Percentiles rank a stretch among this genome's conserved stretches.
Evolutionary conservation across 1,140 invertebrate genomes (phyloP).

Genomic region (Formica selysi): DNA sequence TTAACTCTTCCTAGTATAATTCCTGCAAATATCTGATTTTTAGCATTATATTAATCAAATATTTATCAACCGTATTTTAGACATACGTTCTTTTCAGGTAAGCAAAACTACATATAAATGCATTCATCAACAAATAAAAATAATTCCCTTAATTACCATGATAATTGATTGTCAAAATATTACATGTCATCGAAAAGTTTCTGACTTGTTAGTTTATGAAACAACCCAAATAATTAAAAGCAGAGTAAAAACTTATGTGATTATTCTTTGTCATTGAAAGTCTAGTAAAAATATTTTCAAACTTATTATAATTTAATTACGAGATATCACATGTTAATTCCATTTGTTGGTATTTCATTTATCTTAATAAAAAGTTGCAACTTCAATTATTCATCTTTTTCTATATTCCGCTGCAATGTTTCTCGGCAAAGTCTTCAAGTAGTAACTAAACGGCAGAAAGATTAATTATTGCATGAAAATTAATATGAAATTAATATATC

Average conservation of each 20-base stretch:
- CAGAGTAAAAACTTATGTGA: neutral
- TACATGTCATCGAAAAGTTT: neutral
- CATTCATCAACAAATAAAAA: neutral
- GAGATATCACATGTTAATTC: neutral
- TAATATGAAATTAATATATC: constrained; percentile 12
- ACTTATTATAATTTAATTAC: constrained; percentile 6
- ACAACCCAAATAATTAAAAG: neutral
- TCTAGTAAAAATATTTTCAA: neutral
- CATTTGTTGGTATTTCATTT: constrained; percentile 2
- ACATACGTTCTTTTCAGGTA: neutral
- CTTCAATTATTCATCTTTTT: neutral
- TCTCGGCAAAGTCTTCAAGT: constrained; percentile 6
- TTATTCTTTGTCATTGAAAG: neutral
- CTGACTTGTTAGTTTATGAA: neutral
- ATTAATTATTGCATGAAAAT: constrained; percentile 62
- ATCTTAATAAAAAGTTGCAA: constrained; percentile 41
- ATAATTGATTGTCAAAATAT: constrained; percentile 10
- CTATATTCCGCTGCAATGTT: neutral
- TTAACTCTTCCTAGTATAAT: neutral
- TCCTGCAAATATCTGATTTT: constrained; percentile 12
- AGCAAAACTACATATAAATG: neutral
- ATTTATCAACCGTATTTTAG: neutral
- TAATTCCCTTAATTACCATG: neutral
- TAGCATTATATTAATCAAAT: neutral
- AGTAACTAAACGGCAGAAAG: constrained; percentile 29